Percentiles rank a stretch among this genome's conserved stretches.
These are phyloP conservation scores for Dermochelys coriacea DNA, from an alignment of 2,797 vertebrate genomes.

Conservation along the genomic window DNA sequence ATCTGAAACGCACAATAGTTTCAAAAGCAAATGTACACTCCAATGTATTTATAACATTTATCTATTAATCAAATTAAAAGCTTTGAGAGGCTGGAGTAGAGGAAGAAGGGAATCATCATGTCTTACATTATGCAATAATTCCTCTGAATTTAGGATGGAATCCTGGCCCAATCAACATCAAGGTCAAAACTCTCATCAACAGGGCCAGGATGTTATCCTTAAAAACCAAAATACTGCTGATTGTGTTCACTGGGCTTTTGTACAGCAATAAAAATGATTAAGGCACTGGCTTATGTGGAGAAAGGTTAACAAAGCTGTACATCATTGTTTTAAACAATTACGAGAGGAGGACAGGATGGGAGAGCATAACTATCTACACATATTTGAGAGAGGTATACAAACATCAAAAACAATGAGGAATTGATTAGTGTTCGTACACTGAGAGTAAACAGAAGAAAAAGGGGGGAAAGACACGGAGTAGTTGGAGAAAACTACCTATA, in stretches of 20 bases:
- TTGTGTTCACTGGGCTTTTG: neutral
- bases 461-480: neutral
- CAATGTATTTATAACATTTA: neutral
- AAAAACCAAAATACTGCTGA: neutral
- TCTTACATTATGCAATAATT: neutral
- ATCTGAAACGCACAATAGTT: neutral
- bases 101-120: neutral
- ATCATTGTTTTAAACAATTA: slow-evolving; percentile 17
- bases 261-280: neutral
- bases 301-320: slow-evolving; percentile 16
- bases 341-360: neutral
- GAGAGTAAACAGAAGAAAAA: slow-evolving; percentile 46
- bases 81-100: neutral
- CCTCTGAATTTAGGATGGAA: neutral
- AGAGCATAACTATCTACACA: neutral
- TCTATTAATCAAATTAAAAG: neutral
- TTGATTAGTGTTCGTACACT: slow-evolving; percentile 40
- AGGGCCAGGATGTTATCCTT: neutral
- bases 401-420: neutral
- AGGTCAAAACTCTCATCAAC: neutral
- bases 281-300: slow-evolving; percentile 19
- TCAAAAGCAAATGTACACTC: neutral
- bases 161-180: neutral
- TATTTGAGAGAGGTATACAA: slow-evolving; percentile 28
- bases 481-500: slow-evolving; percentile 45